Evolutionary conservation across 2,113 vertebrate genomes (phyloP), one percentile per base, ranked within the genome.

Genomic region (Scalopus aquaticus): DNA sequence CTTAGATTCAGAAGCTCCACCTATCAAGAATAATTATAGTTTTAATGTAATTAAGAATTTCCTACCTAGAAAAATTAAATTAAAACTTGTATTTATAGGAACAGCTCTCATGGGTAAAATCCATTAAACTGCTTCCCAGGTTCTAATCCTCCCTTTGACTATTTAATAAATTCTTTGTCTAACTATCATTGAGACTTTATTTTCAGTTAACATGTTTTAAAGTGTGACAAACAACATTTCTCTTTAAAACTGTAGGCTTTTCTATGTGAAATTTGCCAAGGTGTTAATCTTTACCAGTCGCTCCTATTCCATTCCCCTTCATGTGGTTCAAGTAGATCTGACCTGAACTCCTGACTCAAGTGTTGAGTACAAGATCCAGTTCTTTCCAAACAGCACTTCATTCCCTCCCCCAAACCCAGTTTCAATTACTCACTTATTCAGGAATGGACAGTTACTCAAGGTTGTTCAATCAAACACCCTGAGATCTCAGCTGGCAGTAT

Each of bases 361-460:
- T 10, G 6, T 24, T 70, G 35, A 76, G n/a, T 30, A 60, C 49
- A 76, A 88, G 51, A 70, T 37, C 28, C 54, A 83, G 17, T 37
- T 62, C 37, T 92, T 44, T 32, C 37, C 28, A 54, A 24, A 17
- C 9, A 67, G 56, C 51, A 44, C 22, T 77, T 24, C 4, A 37
- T 22, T 15, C 26, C 12, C 24, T 44, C 54, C 42, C 5, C 8
- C 17, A 72, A 77, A 9, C 0, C 30, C 46, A 22, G 19, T 39
- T 30, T 92, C 84, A 88, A 82, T 70, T 83, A 56, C 77, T 70
- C 78, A 92, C 78, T 89, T 85, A 84, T 72, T 89, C 79, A 46
- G 30, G 26, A 88, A 64, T 64, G 13, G 32, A 54, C 78, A 78
- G 7, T 46, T 26, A 42, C 19, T 88, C 84, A 64, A 56, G 54